Base-by-base conservation (phyloP, 2,113 vertebrate genomes). In the Dasypus novemcinctus region DNA sequence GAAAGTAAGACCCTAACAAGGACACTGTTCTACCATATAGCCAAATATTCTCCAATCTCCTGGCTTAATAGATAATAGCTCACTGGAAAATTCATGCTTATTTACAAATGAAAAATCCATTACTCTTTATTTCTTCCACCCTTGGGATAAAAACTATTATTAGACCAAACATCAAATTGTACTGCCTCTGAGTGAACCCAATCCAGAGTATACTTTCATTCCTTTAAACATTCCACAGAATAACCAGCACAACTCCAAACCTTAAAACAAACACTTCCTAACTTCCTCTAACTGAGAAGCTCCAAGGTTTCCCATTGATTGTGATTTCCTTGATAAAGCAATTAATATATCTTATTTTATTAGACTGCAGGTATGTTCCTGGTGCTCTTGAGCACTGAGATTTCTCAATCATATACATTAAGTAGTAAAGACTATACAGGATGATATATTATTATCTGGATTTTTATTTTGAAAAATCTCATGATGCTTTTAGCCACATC, bases 241-340 rank as follows among this genome's bases (percentile, higher is more conserved):
- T 43, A 84, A 3, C 1, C 3, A 46, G 18, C 3, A 87, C 9
- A 83, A 20, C 4, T 10, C 36, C 21, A 29, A 64, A 57, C 9
- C 49, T 27, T 33, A 0, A 1, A 36, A 14, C 6, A 54, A 69
- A 13, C 2, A 1, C 6, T 69, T 61, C 3, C 2, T 23, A 57
- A 17, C 13, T 64, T 2, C 2, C 2, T 85, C 21, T 20, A 10
- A 7, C 3, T 63, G 25, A n/a, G 9, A 54, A 13, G 5, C 11
- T 75, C 17, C 4, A 29, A 57, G 13, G 12, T n/a, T 86, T 5
- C 7, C 33, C 27, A 11, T n/a, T 46, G 7, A 68, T 0, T 52
- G 5, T 57, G 6, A 3, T 12, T 2, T 3, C 54, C 12, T n/a
- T 4, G 7, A 52, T 90, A 15, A 74, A 76, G 0, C 15, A 27